These are phyloP conservation scores for Neodiprion fabricii DNA, from an alignment of 1,140 invertebrate genomes.

Conservation along the genomic window DNA sequence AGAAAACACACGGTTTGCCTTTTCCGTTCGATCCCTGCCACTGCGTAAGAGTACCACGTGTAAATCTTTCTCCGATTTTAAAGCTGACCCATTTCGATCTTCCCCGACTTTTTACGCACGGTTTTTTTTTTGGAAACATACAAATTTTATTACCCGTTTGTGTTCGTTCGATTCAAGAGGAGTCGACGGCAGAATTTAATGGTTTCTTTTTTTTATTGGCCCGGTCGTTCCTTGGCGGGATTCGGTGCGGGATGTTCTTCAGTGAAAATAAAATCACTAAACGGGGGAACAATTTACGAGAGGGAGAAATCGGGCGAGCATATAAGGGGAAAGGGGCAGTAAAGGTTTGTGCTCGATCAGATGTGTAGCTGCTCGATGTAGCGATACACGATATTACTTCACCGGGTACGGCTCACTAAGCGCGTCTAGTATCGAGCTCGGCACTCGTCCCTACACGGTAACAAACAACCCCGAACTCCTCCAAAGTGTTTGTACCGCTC, in stretches of 20 bases:
- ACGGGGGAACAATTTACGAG: constrained; percentile 40
- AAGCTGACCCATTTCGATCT: too few species aligned
- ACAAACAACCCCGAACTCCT: neutral
- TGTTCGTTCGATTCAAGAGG: too few species aligned
- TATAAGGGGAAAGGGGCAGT: constrained; percentile 27
- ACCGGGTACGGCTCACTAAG: constrained; percentile 24
- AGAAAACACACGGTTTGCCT: neutral
- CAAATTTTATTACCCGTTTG: too few species aligned
- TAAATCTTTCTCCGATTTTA: too few species aligned
- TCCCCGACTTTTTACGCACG: too few species aligned
- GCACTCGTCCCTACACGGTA: constrained; percentile 4
- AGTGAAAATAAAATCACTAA: constrained; percentile 40
- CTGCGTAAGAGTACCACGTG: too few species aligned
- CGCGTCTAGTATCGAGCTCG: constrained; percentile 14
- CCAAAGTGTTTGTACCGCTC: neutral
- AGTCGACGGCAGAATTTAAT: too few species aligned
- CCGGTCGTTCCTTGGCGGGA: neutral
- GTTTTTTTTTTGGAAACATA: too few species aligned
- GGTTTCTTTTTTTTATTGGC: too few species aligned
- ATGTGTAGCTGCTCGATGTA: constrained; percentile 38
- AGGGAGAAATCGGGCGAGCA: constrained; percentile 19
- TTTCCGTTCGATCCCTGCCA: neutral
- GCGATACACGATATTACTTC: constrained; percentile 44
- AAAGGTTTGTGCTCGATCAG: constrained; percentile 47
- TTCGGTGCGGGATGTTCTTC: constrained; percentile 23